Evolutionary conservation across 2,888 invertebrate genomes (phyloP).

Genomic region (Drosophila monieri): DNA sequence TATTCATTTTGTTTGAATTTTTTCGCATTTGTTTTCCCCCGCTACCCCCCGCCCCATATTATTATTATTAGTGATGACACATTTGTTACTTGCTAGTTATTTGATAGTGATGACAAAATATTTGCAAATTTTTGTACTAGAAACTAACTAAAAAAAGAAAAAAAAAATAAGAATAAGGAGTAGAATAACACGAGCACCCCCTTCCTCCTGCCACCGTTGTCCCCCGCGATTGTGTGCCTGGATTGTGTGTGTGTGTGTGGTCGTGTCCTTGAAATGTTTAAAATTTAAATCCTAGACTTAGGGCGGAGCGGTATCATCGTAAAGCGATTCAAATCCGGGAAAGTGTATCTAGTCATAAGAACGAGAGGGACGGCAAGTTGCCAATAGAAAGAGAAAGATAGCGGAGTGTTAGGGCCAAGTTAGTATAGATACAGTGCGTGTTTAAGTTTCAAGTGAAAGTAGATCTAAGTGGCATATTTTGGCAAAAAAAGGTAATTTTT

Average conservation of each 20-base stretch:
- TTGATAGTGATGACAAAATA: no score
- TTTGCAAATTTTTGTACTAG: no score
- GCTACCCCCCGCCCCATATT: not conserved
- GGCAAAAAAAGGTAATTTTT: no score
- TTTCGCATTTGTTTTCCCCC: slow-evolving; percentile 13
- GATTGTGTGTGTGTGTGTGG: no score
- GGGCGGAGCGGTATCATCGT: not conserved
- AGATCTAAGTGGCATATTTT: no score
- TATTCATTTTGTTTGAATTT: slow-evolving; percentile 20
- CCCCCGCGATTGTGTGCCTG: slow-evolving; percentile 6
- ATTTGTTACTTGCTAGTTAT: no score
- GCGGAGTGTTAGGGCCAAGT: not conserved
- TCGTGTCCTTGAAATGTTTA: not conserved
- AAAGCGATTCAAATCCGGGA: slow-evolving; percentile 1
- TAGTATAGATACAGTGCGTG: not conserved
- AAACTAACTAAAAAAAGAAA: not conserved
- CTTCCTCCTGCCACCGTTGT: not conserved
- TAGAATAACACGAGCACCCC: not conserved
- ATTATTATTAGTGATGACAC: not conserved
- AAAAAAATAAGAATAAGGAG: no score
- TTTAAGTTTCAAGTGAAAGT: not conserved
- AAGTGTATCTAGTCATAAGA: slow-evolving; percentile 69
- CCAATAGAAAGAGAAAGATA: not conserved
- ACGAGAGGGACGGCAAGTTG: slow-evolving; percentile 21
- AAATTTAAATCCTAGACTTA: not conserved